Base-by-base conservation (phyloP, 2,797 vertebrate species). In the Spinus pinus region DNA sequence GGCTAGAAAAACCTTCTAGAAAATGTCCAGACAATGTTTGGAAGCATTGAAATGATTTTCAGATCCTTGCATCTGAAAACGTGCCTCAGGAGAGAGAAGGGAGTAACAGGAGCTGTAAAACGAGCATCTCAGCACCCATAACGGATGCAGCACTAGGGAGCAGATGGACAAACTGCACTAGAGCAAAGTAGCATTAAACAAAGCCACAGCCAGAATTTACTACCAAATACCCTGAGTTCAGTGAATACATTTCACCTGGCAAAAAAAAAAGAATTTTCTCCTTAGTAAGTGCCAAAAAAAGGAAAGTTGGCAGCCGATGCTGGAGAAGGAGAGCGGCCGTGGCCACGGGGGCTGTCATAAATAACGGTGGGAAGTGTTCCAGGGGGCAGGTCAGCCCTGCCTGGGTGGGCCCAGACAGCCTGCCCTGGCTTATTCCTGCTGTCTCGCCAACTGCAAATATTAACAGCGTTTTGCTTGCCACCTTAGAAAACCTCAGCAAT, bases 351-450 rank as follows among this genome's bases (percentile, higher is more conserved):
- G 24, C 87, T 78, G 85, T n/a, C 60, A 11, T 62, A 51, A 90
- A 74, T 81, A 86, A 88, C 0, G 0, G 37, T 0, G 14, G 67
- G 84, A 72, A 82, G 81, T 6, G 1, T 74, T 89, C 94, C 46
- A 27, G 93, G 84, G 90, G 65, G 16, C 71, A 49, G 74, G 49
- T 60, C 89, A 77, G 54, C 78, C 75, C 91, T 67, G 78, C 72
- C 82, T 94, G 94, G 92, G 94, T 94, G 93, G 79, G 54, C 91
- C 78, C 85, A 65, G 88, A 0, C 86, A 82, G 64, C 3, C 10
- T 71, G 57, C 77, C 65, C 70, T 0, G 0, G 5, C 31, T 71
- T 21, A 11, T 33, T 91, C 61, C 80, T 70, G 49, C 66, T 0
- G 2, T 35, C 66, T 81, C 1, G 2, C 81, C 73, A 81, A 24